Base-by-base conservation (phyloP, 2,888 invertebrate genomes). In the Leptopilina syphax region DNA sequence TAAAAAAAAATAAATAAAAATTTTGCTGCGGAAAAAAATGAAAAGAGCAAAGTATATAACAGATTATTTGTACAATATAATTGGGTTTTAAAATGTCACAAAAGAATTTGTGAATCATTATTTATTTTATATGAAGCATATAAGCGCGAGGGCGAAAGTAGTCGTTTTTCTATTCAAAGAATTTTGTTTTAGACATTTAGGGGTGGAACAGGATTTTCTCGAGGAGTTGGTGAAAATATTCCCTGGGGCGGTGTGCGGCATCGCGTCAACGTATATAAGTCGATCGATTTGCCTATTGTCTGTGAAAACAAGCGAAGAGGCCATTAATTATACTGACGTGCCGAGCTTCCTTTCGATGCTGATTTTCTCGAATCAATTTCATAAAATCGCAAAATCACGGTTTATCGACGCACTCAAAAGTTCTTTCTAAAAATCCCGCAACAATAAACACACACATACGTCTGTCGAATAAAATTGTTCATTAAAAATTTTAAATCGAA, bases 381-480 rank as follows among this genome's bases (percentile, higher is more conserved):
- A 41, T 68, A 34, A 81, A 79, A 83, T 77, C 82, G 86, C 84
- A 84, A 78, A 79, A 85, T 87, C 87, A 86, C 83, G 84, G 44
- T 83, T 81, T 83, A 86, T 83, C 83, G 70, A 9, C 57, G 57
- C 27, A 7, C 50, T 9, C 50, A 50, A 10, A 44, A 8, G 8
- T 44, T 44, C 44, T 50, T 50, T 50, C 1, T 10, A 3, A 10
- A 50, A 50, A 50, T 12, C 12, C 1, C 50, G 2, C 9, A 50
- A 50, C 12, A 34, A 34, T 34, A 34, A 44, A 44, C 44, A 44
- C 1, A 44, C 5, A 44, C 7, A 44, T 8, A 7, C 44, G 44
- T 50, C 10, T 50, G 50, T 10, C 3, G 10, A 9, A 1, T 3
- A 50, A 50, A 50, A 50, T 50, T 50, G 10, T 50, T 50, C 44